phyloP scores from a whole-genome alignment of 2,888 invertebrate species.

The Ectemnius lituratus region DNA sequence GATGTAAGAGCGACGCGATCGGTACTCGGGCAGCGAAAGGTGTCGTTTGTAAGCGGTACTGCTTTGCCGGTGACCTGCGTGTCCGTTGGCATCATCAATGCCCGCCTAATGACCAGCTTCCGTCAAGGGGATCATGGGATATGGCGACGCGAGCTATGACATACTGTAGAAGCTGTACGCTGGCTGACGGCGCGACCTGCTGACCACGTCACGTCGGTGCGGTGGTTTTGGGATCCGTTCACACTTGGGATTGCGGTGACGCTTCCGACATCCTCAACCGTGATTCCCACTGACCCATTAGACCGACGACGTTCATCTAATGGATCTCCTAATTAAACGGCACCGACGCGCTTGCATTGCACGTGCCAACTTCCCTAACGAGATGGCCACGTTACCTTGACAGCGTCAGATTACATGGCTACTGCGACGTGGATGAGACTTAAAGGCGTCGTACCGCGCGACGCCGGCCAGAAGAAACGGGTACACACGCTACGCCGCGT shows the following conservation, averaged over 20 bases:
- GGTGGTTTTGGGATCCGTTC: slow-evolving; percentile 11
- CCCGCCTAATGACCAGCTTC: slow-evolving; percentile 67
- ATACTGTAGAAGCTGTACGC: slow-evolving; percentile 39
- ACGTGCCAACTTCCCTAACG: too few relatives aligned
- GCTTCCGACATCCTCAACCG: neutral
- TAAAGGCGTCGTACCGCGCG: too few relatives aligned
- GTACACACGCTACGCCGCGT: too few relatives aligned
- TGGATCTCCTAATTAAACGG: too few relatives aligned
- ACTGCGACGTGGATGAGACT: too few relatives aligned
- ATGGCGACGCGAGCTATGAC: slow-evolving; percentile 38
- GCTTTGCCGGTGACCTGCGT: slow-evolving; percentile 63
- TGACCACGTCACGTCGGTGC: slow-evolving; percentile 2
- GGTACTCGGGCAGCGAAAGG: slow-evolving; percentile 32
- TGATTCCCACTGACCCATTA: too few relatives aligned
- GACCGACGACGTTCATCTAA: too few relatives aligned
- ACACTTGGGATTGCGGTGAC: slow-evolving; percentile 8
- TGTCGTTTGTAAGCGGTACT: slow-evolving; percentile 43
- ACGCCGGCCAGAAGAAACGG: too few relatives aligned
- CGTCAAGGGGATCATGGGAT: slow-evolving; percentile 67
- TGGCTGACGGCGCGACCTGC: slow-evolving; percentile 1
- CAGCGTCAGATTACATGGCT: too few relatives aligned
- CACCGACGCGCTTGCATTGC: too few relatives aligned
- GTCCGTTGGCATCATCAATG: slow-evolving; percentile 66
- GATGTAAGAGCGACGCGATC: too few relatives aligned
- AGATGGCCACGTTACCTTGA: too few relatives aligned